phyloP scores from a whole-genome alignment of 37 sponge, comb jelly and placozoan genomes.

The Eunapius fragilis region DNA sequence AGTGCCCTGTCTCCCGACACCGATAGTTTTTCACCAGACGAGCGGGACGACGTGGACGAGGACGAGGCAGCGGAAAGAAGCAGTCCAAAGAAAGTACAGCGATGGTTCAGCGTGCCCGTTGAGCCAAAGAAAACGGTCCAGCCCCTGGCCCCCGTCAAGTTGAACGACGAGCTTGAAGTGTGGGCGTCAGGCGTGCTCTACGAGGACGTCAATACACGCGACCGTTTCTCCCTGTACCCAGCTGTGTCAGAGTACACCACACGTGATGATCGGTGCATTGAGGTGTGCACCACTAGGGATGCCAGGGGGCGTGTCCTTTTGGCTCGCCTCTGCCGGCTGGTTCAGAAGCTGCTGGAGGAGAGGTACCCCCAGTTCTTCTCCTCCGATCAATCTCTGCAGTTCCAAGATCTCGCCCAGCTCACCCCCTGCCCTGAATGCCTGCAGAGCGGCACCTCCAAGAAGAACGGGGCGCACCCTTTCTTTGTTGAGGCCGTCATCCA shows the following conservation, averaged over 20 bases:
- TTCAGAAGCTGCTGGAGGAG: slow-evolving; percentile 66
- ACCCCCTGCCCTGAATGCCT: slow-evolving; percentile 61
- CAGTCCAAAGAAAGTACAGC: not conserved
- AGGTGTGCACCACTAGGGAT: slow-evolving; percentile 49
- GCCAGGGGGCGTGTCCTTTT: slow-evolving; percentile 37
- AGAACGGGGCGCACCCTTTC: slow-evolving; percentile 35
- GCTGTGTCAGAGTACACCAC: slow-evolving; percentile 47
- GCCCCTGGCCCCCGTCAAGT: not conserved
- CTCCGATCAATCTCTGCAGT: slow-evolving; percentile 28
- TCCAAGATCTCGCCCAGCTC: slow-evolving; percentile 65
- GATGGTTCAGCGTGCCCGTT: not conserved
- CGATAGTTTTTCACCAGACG: not conserved
- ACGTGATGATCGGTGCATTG: slow-evolving; percentile 75
- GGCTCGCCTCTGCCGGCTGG: slow-evolving; percentile 65
- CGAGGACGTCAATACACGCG: not conserved
- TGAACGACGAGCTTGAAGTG: not conserved
- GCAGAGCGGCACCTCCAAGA: not conserved
- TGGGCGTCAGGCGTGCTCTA: slow-evolving; percentile 62
- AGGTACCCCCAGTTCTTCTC: slow-evolving; percentile 72
- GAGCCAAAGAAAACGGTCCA: not conserved
- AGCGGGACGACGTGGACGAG: not conserved
- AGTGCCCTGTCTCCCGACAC: not conserved
- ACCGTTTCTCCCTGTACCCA: slow-evolving; percentile 38
- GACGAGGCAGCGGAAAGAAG: not conserved
- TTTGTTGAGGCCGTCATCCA: slow-evolving; percentile 69